phyloP scores from a whole-genome alignment of 2,797 vertebrate genomes.

The Chiloscyllium punctatum region DNA sequence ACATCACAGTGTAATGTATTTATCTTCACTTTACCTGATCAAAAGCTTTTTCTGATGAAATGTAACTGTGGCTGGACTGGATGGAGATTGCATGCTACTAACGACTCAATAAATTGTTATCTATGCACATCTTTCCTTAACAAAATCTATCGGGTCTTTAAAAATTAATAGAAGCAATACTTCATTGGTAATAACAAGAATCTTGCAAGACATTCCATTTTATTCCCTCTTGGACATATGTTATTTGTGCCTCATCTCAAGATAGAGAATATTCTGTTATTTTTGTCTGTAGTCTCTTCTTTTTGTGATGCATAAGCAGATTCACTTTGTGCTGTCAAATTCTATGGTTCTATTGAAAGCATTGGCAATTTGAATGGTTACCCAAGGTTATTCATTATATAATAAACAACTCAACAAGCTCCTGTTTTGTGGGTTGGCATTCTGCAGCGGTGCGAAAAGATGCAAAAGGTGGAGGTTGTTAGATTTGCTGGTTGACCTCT shows the following conservation, averaged over 20 bases:
- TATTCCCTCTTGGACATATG: neutral
- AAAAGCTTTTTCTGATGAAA: neutral
- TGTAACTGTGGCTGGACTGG: neutral
- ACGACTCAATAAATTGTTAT: neutral
- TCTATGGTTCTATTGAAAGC: neutral
- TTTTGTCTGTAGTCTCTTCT: neutral
- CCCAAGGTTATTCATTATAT: neutral
- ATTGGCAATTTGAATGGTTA: neutral
- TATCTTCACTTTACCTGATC: neutral
- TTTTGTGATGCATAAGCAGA: neutral
- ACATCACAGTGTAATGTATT: slow-evolving; percentile 8
- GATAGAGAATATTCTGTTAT: neutral
- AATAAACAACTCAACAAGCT: neutral
- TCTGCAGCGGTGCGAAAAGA: neutral
- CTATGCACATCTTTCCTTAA: neutral
- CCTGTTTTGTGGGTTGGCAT: too few species aligned
- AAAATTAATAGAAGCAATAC: neutral
- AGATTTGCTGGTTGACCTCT: neutral
- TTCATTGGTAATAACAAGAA: neutral
- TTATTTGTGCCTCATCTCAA: neutral
- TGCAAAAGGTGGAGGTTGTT: neutral
- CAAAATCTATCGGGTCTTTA: neutral
- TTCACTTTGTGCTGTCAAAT: neutral
- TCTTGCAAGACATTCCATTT: neutral
- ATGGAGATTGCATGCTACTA: neutral